A percentile compares a stretch with the other conserved stretches of the same genome.
phyloP scores from a whole-genome alignment of 2,113 vertebrate species.

The Hippocampus mohnikei region DNA sequence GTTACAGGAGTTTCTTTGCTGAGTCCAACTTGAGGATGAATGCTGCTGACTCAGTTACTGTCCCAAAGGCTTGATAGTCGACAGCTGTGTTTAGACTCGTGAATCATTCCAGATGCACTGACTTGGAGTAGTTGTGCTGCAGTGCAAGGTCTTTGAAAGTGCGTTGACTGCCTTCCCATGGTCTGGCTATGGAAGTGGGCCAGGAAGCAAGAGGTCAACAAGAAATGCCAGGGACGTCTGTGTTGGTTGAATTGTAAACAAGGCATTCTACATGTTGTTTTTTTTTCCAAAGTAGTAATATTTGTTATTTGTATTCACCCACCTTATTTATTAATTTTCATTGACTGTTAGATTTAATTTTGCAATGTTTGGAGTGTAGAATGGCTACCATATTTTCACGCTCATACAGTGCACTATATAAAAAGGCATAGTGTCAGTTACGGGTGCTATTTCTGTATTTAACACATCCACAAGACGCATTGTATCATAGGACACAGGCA shows the following conservation, averaged over 20 bases:
- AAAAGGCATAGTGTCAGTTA: no score
- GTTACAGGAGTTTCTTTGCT: constrained; percentile 5
- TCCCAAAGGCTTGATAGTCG: constrained; percentile 22
- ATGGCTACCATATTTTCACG: no score
- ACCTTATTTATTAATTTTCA: no score
- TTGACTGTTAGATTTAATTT: no score
- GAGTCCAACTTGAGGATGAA: constrained; percentile 10
- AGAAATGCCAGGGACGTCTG: constrained; percentile 44
- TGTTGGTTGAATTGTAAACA: constrained; percentile 24
- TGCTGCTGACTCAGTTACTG: constrained; percentile 16
- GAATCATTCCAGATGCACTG: constrained; percentile 40
- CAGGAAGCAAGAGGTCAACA: constrained; percentile 58
- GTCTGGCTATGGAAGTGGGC: constrained; percentile 61
- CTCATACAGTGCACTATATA: no score
- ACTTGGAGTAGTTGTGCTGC: constrained; percentile 25
- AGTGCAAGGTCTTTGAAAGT: constrained; percentile 25
- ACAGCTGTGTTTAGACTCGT: constrained; percentile 55
- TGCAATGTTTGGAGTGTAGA: no score
- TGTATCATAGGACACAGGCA: no score
- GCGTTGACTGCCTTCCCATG: constrained; percentile 25
- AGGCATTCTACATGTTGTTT: neutral
- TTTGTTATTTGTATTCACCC: no score
- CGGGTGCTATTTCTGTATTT: no score
- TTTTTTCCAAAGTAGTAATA: neutral
- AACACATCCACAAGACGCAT: no score